Conservation (phyloP, 2,797 vertebrate genomes). For the Sebastiscus albofasciatus region DNA sequence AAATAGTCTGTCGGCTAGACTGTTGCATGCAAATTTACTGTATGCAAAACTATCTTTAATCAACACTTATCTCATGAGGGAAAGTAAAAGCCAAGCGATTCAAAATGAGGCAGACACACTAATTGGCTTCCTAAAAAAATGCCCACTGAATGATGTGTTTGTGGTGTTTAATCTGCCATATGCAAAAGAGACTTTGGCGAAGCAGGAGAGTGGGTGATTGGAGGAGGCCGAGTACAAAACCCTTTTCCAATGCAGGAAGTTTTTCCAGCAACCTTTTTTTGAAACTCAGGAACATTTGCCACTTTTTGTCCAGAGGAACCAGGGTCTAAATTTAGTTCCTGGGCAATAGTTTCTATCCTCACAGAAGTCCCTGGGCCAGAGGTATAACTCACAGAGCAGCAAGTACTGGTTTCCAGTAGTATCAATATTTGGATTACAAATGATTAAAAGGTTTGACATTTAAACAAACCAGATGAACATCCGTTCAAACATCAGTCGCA, state of each 20-base stretch:
- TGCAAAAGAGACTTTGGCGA: slow-evolving; percentile 26
- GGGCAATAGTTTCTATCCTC: neutral
- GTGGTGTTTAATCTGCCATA: slow-evolving; percentile 31
- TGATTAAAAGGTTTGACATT: neutral
- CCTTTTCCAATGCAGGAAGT: slow-evolving; percentile 10
- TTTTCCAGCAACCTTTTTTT: slow-evolving; percentile 4
- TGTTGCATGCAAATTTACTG: neutral
- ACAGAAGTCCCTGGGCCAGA: neutral
- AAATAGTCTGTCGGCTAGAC: neutral
- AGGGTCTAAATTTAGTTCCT: neutral
- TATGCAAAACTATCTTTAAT: slow-evolving; percentile 3
- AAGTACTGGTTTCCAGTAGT: neutral
- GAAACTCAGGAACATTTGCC: neutral
- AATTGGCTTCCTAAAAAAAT: slow-evolving; percentile 18
- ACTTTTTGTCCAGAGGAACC: neutral
- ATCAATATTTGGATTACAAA: neutral
- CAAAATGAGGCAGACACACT: neutral
- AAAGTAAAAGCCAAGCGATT: neutral
- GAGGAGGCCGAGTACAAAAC: neutral
- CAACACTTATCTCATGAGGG: neutral
- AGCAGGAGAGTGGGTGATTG: slow-evolving; percentile 10
- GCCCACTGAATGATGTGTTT: slow-evolving; percentile 24
- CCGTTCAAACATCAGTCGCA: neutral
- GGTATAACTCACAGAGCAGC: neutral
- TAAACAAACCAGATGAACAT: neutral